A percentile compares a stretch with the other conserved stretches of the same genome.
phyloP scores from a whole-genome alignment of 2,113 vertebrate species.

The Hylia prasina region DNA sequence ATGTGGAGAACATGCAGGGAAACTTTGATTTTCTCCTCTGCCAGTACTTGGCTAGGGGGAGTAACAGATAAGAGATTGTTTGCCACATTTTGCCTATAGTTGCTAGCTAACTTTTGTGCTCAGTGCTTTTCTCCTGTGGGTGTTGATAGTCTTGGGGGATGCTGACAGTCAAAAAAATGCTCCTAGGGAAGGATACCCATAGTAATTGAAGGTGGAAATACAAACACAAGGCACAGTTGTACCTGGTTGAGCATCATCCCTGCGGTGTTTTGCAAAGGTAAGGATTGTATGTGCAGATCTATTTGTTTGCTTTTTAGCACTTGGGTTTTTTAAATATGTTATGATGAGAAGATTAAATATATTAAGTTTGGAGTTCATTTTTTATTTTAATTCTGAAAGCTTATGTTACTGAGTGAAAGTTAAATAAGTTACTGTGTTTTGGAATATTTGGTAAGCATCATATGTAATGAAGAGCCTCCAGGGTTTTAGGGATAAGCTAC shows the following conservation, averaged over 20 bases:
- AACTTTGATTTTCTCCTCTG: neutral
- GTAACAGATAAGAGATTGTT: neutral
- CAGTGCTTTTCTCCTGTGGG: neutral
- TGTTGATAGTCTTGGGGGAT: neutral
- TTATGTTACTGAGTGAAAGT: neutral
- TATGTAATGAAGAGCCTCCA: neutral
- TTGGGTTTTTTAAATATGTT: neutral
- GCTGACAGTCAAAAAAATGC: neutral
- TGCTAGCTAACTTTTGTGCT: neutral
- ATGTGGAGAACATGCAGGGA: neutral
- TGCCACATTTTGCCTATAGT: neutral
- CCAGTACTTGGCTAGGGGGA: neutral
- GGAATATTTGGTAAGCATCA: neutral
- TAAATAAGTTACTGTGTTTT: neutral
- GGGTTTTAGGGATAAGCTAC: conserved; percentile 43
- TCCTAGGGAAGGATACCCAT: neutral
- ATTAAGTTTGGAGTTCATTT: fast-evolving
- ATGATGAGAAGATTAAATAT: neutral
- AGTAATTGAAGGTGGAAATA: neutral
- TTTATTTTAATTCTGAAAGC: neutral
- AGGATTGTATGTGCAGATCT: neutral
- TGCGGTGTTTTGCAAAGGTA: neutral
- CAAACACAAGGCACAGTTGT: neutral
- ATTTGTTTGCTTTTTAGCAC: neutral
- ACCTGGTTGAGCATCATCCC: neutral